These are phyloP conservation scores for Euplexia lucipara DNA, from an alignment of 2,888 invertebrate genomes.

Conservation along the genomic window DNA sequence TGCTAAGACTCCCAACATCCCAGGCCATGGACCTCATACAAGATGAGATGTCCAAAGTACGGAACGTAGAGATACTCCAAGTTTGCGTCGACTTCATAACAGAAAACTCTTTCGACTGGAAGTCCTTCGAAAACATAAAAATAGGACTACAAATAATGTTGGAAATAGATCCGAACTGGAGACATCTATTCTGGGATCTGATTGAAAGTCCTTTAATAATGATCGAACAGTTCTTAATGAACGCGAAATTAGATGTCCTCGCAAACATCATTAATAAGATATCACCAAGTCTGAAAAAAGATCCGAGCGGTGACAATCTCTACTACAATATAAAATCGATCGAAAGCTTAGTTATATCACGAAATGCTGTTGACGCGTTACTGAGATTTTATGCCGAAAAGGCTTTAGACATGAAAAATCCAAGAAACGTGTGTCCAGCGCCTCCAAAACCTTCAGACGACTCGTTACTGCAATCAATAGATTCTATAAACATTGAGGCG, in stretches of 20 bases:
- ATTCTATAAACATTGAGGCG: slow-evolving; percentile 92
- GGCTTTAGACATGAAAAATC: slow-evolving; percentile 93
- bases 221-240: slow-evolving; percentile 97
- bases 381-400: slow-evolving; percentile 95
- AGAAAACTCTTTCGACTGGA: slow-evolving; percentile 86
- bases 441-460: slow-evolving; percentile 87
- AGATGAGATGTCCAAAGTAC: slow-evolving; percentile 91
- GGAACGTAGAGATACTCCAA: slow-evolving; percentile 92
- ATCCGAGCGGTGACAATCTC: slow-evolving; percentile 88
- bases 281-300: slow-evolving; percentile 83
- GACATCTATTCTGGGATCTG: slow-evolving; percentile 92
- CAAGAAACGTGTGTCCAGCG: slow-evolving; percentile 77
- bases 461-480: slow-evolving; percentile 91
- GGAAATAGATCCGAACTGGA: slow-evolving; percentile 90
- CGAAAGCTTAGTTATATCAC: slow-evolving; percentile 89
- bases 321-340: slow-evolving; percentile 92
- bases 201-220: slow-evolving; percentile 94
- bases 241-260: slow-evolving; percentile 94
- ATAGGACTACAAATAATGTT: slow-evolving; percentile 93
- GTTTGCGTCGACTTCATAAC: slow-evolving; percentile 92
- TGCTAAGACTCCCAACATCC: slow-evolving; percentile 90
- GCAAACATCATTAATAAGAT: slow-evolving; percentile 92
- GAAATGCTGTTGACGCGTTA: slow-evolving; percentile 93
- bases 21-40: slow-evolving; percentile 92
- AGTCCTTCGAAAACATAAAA: slow-evolving; percentile 91